phyloP scores from a whole-genome alignment of 2,888 invertebrate genomes.

The Gymnoscelis rufifasciata region DNA sequence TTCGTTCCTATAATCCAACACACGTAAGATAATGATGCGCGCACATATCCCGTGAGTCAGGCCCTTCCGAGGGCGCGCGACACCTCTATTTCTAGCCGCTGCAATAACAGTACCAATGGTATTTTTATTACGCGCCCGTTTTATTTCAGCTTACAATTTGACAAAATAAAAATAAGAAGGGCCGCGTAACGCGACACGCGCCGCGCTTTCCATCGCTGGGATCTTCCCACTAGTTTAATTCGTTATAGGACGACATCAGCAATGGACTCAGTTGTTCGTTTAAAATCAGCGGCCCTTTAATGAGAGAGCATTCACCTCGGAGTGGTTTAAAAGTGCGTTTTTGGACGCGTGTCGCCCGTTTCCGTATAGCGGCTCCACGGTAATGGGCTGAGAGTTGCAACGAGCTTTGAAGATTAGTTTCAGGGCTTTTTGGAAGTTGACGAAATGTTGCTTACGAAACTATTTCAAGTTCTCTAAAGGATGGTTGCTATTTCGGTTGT shows the following conservation, averaged over 20 bases:
- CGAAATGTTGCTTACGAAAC: slow-evolving; percentile 2
- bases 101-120: slow-evolving; percentile 76
- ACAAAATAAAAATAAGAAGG: slow-evolving; percentile 77
- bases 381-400: slow-evolving; percentile 32
- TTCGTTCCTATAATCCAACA: too few relatives aligned
- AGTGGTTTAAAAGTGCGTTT: slow-evolving; percentile 58
- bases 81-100: slow-evolving; percentile 63
- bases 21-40: too few relatives aligned
- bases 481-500: not conserved
- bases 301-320: slow-evolving; percentile 71
- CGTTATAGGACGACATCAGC: slow-evolving; percentile 24
- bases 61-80: slow-evolving; percentile 42
- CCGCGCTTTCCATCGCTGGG: slow-evolving; percentile 16
- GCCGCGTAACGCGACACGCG: slow-evolving; percentile 58
- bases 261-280: slow-evolving; percentile 42
- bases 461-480: not conserved
- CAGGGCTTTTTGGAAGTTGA: slow-evolving; percentile 11
- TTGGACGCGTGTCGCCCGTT: slow-evolving; percentile 55
- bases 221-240: too few relatives aligned
- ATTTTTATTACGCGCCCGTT: slow-evolving; percentile 76
- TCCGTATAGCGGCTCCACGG: slow-evolving; percentile 56
- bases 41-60: slow-evolving; percentile 19
- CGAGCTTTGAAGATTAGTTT: slow-evolving; percentile 22
- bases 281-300: slow-evolving; percentile 67
- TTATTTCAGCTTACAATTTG: slow-evolving; percentile 78